Evolutionary conservation across 2,797 vertebrate species (phyloP).

Genomic region (Gadopsis marmoratus): DNA sequence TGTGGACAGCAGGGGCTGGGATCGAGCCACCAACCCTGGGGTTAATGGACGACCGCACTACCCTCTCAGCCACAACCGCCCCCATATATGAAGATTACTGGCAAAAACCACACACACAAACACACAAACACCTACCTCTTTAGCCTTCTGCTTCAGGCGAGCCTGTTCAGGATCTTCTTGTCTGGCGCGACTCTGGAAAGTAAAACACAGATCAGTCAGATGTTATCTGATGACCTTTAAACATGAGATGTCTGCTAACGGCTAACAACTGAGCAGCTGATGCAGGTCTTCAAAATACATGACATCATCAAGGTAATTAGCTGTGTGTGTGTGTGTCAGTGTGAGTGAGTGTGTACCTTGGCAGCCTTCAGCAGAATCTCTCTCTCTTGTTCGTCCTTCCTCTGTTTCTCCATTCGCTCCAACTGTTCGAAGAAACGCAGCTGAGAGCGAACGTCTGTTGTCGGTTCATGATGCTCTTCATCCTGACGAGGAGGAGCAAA

Average conservation of each 20-base stretch:
- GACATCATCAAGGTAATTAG: too few species aligned
- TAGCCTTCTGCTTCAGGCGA: conserved; percentile 90
- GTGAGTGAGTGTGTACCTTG: conserved; percentile 75
- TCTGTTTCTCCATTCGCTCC: conserved; percentile 88
- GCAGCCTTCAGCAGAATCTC: conserved; percentile 89
- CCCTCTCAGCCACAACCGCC: too few species aligned
- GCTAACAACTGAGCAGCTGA: too few species aligned
- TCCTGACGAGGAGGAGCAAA: conserved; percentile 72
- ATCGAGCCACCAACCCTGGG: too few species aligned
- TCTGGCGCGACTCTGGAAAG: conserved; percentile 86
- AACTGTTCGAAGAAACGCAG: conserved; percentile 89
- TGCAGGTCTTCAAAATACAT: too few species aligned
- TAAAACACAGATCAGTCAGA: not conserved
- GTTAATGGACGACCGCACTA: too few species aligned
- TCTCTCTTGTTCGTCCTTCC: conserved; percentile 89
- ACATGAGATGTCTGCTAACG: not conserved
- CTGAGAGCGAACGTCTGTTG: conserved; percentile 86
- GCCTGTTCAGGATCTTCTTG: conserved; percentile 91
- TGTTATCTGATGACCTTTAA: too few species aligned
- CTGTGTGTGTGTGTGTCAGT: not conserved
- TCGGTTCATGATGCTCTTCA: conserved; percentile 83
- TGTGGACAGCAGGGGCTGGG: too few species aligned
- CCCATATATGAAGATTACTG: too few species aligned
- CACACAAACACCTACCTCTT: conserved; percentile 78
- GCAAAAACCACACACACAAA: too few species aligned